phyloP scores from a whole-genome alignment of 2,888 invertebrate species.

The Mantis religiosa region DNA sequence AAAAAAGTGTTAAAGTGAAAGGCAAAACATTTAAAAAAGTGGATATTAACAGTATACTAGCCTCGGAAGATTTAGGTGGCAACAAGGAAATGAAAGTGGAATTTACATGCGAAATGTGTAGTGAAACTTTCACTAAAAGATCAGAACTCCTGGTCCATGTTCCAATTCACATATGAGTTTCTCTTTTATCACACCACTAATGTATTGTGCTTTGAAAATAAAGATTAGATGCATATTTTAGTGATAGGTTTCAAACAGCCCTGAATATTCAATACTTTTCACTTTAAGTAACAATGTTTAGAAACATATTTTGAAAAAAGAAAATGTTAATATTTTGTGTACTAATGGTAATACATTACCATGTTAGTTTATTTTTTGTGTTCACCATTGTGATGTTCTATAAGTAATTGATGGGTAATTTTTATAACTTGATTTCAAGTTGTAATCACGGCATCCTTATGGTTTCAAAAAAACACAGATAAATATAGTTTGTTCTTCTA shows the following conservation, averaged over 20 bases:
- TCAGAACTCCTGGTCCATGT: conserved; percentile 73
- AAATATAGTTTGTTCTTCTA: background rate
- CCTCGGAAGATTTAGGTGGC: background rate
- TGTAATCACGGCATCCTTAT: background rate
- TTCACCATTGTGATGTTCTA: background rate
- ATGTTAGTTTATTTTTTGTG: background rate
- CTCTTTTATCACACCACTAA: background rate
- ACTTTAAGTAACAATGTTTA: conserved; percentile 6
- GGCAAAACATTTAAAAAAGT: conserved; percentile 9
- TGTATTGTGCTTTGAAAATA: background rate
- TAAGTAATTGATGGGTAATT: background rate
- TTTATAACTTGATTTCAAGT: conserved; percentile 17
- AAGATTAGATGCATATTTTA: background rate
- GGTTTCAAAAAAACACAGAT: background rate
- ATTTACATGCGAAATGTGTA: conserved; percentile 80
- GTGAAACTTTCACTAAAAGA: conserved; percentile 67
- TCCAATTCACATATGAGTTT: conserved; percentile 63
- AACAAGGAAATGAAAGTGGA: conserved; percentile 36
- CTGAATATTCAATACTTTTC: conserved; percentile 5
- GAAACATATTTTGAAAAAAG: conserved; percentile 10
- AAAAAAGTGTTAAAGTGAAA: conserved; percentile 35
- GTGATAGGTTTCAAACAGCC: background rate
- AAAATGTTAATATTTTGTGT: background rate
- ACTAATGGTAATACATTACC: background rate
- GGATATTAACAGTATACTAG: background rate